Evolutionary conservation across 2,113 vertebrate species (phyloP).

Genomic region (Climacteris rufus): DNA sequence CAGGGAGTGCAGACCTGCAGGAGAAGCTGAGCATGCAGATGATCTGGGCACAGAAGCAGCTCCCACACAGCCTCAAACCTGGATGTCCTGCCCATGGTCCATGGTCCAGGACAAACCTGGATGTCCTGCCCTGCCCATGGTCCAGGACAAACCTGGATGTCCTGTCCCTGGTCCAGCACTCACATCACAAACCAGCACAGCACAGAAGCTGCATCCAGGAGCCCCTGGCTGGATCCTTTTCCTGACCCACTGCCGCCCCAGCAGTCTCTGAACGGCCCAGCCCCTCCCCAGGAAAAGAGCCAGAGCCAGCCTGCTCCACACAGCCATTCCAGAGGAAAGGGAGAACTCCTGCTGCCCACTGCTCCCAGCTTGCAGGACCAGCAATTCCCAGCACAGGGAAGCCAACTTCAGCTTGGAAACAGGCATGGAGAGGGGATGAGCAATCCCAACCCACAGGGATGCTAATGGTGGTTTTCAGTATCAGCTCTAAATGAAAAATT

Average conservation of each 20-base stretch:
- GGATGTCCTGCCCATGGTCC: fast-evolving
- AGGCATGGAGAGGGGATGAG: not conserved
- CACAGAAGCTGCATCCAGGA: not conserved
- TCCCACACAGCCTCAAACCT: not conserved
- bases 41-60: fast-evolving
- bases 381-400: not conserved
- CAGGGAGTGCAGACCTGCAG: not conserved
- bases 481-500: not conserved
- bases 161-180: fast-evolving
- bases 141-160: not conserved
- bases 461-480: fast-evolving
- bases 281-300: no score
- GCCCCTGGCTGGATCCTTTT: not conserved
- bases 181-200: not conserved
- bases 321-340: not conserved
- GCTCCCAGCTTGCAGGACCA: not conserved
- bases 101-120: not conserved
- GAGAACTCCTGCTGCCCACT: not conserved
- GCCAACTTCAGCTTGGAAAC: not conserved
- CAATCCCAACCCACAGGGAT: fast-evolving
- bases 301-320: not conserved
- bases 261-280: fast-evolving
- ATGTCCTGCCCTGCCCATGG: not conserved
- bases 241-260: fast-evolving
- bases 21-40: fast-evolving